A percentile compares a stretch with the other conserved stretches of the same genome.
Evolutionary conservation across 1,140 invertebrate species (phyloP).

Genomic region (Hypsibius dujardini): DNA sequence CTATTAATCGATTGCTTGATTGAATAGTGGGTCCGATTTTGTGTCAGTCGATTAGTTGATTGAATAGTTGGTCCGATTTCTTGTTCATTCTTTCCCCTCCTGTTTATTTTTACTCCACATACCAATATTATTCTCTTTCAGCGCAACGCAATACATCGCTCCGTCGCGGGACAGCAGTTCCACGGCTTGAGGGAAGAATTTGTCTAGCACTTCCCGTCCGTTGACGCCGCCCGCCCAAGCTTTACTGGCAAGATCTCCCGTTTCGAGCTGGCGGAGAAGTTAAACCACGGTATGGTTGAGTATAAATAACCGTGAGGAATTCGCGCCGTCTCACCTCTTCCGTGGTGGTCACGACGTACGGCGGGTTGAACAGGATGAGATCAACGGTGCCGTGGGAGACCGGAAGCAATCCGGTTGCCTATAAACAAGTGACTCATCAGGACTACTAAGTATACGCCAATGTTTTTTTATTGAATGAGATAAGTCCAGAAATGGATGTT

Average conservation of each 20-base stretch:
- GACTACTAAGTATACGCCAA: not conserved
- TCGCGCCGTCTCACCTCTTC: conserved; percentile 40
- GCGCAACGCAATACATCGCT: conserved; percentile 60
- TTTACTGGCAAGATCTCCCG: conserved; percentile 27
- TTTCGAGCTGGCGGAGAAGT: conserved; percentile 27
- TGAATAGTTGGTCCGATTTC: too few species aligned
- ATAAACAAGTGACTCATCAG: conserved; percentile 21
- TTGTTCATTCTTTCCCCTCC: too few species aligned
- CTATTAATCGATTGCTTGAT: too few species aligned
- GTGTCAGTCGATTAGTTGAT: too few species aligned
- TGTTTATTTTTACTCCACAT: too few species aligned
- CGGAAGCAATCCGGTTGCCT: conserved; percentile 59
- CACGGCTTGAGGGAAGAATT: conserved; percentile 48
- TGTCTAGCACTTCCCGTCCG: conserved; percentile 58
- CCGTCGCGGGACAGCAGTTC: conserved; percentile 49
- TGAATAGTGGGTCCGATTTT: too few species aligned
- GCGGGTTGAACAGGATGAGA: conserved; percentile 86
- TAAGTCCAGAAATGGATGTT: too few species aligned
- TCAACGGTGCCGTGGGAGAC: conserved; percentile 56
- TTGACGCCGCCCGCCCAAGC: conserved; percentile 62
- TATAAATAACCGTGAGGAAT: too few species aligned
- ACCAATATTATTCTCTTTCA: conserved; percentile 36
- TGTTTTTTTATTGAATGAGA: too few species aligned
- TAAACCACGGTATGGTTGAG: conserved; percentile 15
- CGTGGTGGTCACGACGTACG: conserved; percentile 73